Percentiles rank a stretch among this genome's conserved stretches.
These are phyloP conservation scores for Chymomyza costata DNA, from an alignment of 1,140 invertebrate species.

Conservation along the genomic window DNA sequence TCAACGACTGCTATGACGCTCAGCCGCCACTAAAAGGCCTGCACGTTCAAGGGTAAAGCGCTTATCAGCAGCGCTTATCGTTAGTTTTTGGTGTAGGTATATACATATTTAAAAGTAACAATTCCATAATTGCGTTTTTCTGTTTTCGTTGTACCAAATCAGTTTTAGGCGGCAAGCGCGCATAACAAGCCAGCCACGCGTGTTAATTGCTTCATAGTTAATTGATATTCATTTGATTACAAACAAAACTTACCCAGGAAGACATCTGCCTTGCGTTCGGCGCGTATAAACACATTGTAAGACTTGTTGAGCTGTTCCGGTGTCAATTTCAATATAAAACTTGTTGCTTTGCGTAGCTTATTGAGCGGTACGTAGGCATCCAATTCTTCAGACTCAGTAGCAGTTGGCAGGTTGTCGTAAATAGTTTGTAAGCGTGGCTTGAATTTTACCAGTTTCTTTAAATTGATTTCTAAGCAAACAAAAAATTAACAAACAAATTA, in stretches of 20 bases:
- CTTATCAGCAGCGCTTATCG: too few relatives aligned
- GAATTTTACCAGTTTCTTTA: slow-evolving; percentile 66
- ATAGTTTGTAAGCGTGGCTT: slow-evolving; percentile 32
- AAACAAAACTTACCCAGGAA: slow-evolving; percentile 59
- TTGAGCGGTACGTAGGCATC: slow-evolving; percentile 68
- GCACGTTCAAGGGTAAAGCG: too few relatives aligned
- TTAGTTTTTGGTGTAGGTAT: too few relatives aligned
- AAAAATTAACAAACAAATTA: slow-evolving; percentile 20
- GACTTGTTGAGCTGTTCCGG: slow-evolving; percentile 29
- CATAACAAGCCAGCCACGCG: too few relatives aligned
- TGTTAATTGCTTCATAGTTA: too few relatives aligned
- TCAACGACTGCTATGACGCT: slow-evolving; percentile 22
- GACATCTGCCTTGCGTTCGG: slow-evolving; percentile 67
- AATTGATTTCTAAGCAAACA: slow-evolving; percentile 58
- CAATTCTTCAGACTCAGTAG: slow-evolving; percentile 31
- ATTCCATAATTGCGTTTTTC: too few relatives aligned
- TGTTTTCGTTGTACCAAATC: slow-evolving; percentile 4
- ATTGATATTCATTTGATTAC: slow-evolving; percentile 11
- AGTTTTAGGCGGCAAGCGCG: slow-evolving; percentile 32
- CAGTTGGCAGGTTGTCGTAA: slow-evolving; percentile 1
- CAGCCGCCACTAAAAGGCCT: slow-evolving; percentile 24
- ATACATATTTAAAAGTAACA: slow-evolving; percentile 15
- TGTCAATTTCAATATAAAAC: slow-evolving; percentile 53
- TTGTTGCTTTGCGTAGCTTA: slow-evolving; percentile 60
- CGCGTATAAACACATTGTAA: slow-evolving; percentile 66